A percentile compares a stretch with the other conserved stretches of the same genome.
Evolutionary conservation across 2,797 vertebrate species (phyloP).

Genomic region (Falco biarmicus): DNA sequence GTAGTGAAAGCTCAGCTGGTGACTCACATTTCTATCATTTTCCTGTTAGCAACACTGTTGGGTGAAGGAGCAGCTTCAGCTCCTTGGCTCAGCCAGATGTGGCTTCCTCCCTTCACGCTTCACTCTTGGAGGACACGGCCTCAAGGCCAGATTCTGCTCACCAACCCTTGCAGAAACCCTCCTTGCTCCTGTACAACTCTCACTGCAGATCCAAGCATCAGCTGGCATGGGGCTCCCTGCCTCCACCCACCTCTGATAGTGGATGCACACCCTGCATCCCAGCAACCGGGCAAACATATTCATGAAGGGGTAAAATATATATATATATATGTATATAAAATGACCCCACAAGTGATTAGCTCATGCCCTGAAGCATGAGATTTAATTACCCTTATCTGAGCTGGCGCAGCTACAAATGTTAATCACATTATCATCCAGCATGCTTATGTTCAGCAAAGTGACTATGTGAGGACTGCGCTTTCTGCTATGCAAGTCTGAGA

Average conservation of each 20-base stretch:
- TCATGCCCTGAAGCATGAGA: slow-evolving; percentile 50
- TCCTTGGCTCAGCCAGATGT: not conserved
- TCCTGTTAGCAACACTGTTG: not conserved
- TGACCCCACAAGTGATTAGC: slow-evolving; percentile 61
- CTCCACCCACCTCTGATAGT: fast-evolving
- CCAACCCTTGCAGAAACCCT: not conserved
- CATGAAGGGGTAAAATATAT: not conserved
- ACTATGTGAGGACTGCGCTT: not conserved
- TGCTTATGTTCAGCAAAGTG: slow-evolving; percentile 50
- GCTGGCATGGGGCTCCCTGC: not conserved
- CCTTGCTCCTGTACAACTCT: not conserved
- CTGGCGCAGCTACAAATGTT: slow-evolving; percentile 52
- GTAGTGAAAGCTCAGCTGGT: not conserved
- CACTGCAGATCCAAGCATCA: not conserved
- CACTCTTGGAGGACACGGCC: not conserved
- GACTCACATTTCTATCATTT: not conserved
- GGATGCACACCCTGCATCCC: not conserved
- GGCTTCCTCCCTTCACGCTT: not conserved
- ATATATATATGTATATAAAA: not conserved
- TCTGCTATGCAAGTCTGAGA: not conserved
- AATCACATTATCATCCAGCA: slow-evolving; percentile 62
- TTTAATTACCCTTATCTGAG: slow-evolving; percentile 71
- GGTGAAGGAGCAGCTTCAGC: slow-evolving; percentile 23
- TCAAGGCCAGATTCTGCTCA: not conserved
- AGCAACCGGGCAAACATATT: not conserved